Conservation (phyloP, 2,113 vertebrate species). For the Brachypteracias leptosomus region DNA sequence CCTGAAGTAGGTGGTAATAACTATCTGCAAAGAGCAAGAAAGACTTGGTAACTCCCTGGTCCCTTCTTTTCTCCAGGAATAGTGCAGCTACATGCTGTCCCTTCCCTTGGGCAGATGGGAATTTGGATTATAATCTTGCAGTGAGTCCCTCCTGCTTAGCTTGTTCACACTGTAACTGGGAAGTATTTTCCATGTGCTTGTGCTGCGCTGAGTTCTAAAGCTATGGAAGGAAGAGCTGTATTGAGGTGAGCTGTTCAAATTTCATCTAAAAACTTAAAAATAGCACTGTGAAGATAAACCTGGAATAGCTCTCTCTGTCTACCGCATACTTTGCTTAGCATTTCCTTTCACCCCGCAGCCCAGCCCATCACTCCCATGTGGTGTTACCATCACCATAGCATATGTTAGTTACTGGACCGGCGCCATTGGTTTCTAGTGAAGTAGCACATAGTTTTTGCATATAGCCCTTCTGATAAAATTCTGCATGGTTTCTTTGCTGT, state of each 20-base stretch:
- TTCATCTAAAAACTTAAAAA: slow-evolving; percentile 55
- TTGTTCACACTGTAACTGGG: not conserved
- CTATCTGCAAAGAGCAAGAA: not conserved
- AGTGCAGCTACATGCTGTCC: slow-evolving; percentile 12
- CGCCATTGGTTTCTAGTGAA: slow-evolving; percentile 68
- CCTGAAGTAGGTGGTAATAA: not conserved
- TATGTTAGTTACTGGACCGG: slow-evolving; percentile 66
- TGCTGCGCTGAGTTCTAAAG: not conserved
- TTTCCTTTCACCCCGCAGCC: slow-evolving; percentile 40
- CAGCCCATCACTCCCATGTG: slow-evolving; percentile 41
- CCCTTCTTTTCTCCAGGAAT: slow-evolving; percentile 8
- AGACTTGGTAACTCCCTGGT: not conserved
- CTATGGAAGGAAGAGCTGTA: not conserved
- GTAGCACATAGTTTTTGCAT: slow-evolving; percentile 65
- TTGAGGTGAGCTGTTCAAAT: not conserved
- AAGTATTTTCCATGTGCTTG: not conserved
- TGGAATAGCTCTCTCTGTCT: slow-evolving; percentile 32
- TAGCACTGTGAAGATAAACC: not conserved
- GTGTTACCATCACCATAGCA: slow-evolving; percentile 4
- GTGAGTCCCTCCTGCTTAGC: not conserved
- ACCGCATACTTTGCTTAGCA: slow-evolving; percentile 20
- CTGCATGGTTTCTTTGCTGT: slow-evolving; percentile 38
- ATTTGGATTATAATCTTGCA: slow-evolving; percentile 7
- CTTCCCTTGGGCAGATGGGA: not conserved
- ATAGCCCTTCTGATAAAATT: slow-evolving; percentile 69